phyloP scores from a whole-genome alignment of 2,888 invertebrate genomes.

The Eilema depressum region DNA sequence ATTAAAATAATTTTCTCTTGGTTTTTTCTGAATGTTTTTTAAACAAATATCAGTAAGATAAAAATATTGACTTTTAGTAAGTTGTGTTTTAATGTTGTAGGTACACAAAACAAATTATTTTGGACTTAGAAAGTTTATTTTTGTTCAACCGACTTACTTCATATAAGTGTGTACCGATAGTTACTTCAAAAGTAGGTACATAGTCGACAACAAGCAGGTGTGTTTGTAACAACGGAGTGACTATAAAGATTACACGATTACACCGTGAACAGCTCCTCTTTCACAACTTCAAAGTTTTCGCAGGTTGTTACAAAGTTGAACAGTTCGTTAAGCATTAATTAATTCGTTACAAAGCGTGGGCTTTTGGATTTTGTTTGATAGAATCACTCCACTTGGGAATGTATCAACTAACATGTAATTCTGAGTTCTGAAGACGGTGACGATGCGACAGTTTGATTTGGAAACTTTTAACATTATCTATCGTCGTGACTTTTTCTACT shows the following conservation, averaged over 20 bases:
- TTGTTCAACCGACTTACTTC: neutral
- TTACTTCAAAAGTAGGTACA: neutral
- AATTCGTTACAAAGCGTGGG: slow-evolving; percentile 36
- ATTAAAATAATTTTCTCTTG: no score
- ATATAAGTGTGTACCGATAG: no score
- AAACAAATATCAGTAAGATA: no score
- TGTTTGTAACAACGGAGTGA: neutral
- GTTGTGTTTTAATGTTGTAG: no score
- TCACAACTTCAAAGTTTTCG: slow-evolving; percentile 40
- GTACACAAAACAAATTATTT: no score
- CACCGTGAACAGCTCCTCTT: slow-evolving; percentile 23
- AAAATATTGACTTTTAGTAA: no score
- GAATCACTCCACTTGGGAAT: neutral
- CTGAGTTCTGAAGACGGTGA: no score
- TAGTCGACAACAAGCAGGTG: slow-evolving; percentile 8
- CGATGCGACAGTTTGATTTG: no score
- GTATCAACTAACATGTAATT: neutral
- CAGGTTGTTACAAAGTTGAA: slow-evolving; percentile 34
- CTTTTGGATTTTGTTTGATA: slow-evolving; percentile 25
- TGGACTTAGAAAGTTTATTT: neutral
- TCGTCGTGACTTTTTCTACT: neutral
- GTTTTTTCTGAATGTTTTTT: no score
- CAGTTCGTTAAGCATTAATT: slow-evolving; percentile 45
- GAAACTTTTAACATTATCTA: no score
- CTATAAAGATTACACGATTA: slow-evolving; percentile 33